A percentile compares a stretch with the other conserved stretches of the same genome.
Evolutionary conservation across 2,797 vertebrate genomes (phyloP).

Genomic region (Muscicapa striata): DNA sequence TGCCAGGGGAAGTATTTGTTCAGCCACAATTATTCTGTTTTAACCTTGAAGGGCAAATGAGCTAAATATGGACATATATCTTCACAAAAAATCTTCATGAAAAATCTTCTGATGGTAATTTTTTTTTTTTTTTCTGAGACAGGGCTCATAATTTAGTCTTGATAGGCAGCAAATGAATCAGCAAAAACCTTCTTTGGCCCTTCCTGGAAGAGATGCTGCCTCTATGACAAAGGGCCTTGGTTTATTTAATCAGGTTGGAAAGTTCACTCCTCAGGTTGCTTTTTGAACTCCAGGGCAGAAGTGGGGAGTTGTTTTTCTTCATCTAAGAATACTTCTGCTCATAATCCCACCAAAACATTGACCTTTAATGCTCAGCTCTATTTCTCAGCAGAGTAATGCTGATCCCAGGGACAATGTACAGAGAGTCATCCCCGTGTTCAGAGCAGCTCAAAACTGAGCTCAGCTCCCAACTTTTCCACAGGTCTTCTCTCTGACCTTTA

Average conservation of each 20-base stretch:
- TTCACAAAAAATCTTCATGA: not conserved
- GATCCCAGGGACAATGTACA: not conserved
- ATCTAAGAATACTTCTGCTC: not conserved
- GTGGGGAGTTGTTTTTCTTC: not conserved
- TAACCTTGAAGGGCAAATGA: constrained; percentile 5
- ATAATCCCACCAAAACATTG: not conserved
- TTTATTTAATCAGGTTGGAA: not conserved
- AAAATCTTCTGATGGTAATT: not conserved
- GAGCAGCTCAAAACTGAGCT: not conserved
- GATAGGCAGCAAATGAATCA: constrained; percentile 36
- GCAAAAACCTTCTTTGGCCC: not conserved
- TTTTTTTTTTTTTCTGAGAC: not conserved
- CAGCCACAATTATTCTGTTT: not conserved
- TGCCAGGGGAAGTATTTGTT: not conserved
- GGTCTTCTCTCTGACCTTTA: not conserved
- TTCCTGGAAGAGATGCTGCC: not conserved
- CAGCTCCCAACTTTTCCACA: not conserved
- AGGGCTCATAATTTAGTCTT: not conserved
- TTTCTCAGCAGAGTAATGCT: not conserved
- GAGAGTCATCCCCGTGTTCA: not conserved
- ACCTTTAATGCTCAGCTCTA: constrained; percentile 10
- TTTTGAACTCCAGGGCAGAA: not conserved
- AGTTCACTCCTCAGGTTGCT: not conserved
- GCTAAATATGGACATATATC: not conserved
- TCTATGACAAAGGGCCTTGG: not conserved